Base-by-base conservation (phyloP, 2,888 invertebrate species). In the Ptychoptera contaminata region DNA sequence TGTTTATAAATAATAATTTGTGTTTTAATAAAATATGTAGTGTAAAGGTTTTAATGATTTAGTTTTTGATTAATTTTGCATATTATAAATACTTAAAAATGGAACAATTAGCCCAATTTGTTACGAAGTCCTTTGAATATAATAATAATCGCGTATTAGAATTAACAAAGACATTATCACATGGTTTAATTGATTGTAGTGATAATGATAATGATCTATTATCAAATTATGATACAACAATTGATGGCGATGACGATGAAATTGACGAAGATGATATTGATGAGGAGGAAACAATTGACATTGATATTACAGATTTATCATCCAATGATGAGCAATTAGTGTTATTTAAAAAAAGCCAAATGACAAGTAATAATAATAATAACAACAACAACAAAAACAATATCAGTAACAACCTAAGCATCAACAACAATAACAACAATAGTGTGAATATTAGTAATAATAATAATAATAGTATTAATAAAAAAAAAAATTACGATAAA, bases 41-140 rank as follows among this genome's bases (percentile, higher is more conserved):
- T 23, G 23, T 3, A 23, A 5, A 5, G 23, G 7, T 23, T 23
- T 23, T 5, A 23, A 7, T 23, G 23, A 7, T 23, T 23, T 23
- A 7, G 23, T 23, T 23, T 16, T 38, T 23, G 10, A 16, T 15
- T 16, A 43, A 37, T 15, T 15, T 9, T 9, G 14, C 9, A 37
- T n/a, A n/a, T n/a, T n/a, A n/a, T n/a, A 35, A 4, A 32, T 8
- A 56, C 56, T 52, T 52, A 53, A 65, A 62, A 66, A 87, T 88
- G 87, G 87, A 87, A 71, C 84, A 87, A 72, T 75, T 88, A 66
- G 83, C 87, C 60, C 84, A 86, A 72, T 87, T 88, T 72, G 87
- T 88, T 61, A 84, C 84, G 58, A 86, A 86, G 69, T 85, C 86
- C 49, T 82, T 87, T 67, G 82, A 82, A 61, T 76, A 74, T 53